phyloP scores from a whole-genome alignment of 2,113 vertebrate species.

The Pardalotus punctatus region DNA sequence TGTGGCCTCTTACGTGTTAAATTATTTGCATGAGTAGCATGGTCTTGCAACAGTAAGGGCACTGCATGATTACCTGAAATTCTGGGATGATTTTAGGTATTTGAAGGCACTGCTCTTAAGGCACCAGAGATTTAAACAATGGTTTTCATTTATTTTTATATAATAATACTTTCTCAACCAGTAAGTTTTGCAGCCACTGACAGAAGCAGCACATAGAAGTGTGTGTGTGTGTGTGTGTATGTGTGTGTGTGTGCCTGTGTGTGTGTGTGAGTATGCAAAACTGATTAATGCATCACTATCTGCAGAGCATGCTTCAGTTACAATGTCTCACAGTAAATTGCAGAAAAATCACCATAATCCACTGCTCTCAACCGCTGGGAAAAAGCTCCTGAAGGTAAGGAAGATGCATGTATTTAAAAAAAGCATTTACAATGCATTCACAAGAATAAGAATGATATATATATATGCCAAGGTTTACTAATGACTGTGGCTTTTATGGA shows the following conservation, averaged over 20 bases:
- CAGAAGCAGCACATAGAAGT: neutral
- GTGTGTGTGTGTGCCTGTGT: no score
- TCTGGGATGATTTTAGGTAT: neutral
- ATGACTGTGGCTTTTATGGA: slow-evolving; percentile 33
- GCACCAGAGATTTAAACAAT: neutral
- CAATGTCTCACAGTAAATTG: neutral
- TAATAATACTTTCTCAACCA: neutral
- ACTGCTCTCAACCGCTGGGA: neutral
- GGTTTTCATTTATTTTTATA: neutral
- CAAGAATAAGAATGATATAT: neutral
- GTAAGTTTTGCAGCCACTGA: neutral
- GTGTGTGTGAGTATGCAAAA: neutral
- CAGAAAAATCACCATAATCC: neutral
- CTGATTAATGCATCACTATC: neutral
- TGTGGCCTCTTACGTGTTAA: neutral
- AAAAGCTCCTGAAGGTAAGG: neutral
- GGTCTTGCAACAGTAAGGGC: neutral
- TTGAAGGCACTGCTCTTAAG: neutral
- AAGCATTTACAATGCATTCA: slow-evolving; percentile 1
- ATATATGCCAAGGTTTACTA: neutral
- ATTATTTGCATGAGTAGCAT: neutral
- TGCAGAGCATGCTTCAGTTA: neutral
- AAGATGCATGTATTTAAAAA: neutral
- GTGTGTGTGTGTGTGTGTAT: neutral
- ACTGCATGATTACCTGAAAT: neutral